These are phyloP conservation scores for Alviniconcha strummeri DNA, from an alignment of 2,888 invertebrate species.

Conservation along the genomic window DNA sequence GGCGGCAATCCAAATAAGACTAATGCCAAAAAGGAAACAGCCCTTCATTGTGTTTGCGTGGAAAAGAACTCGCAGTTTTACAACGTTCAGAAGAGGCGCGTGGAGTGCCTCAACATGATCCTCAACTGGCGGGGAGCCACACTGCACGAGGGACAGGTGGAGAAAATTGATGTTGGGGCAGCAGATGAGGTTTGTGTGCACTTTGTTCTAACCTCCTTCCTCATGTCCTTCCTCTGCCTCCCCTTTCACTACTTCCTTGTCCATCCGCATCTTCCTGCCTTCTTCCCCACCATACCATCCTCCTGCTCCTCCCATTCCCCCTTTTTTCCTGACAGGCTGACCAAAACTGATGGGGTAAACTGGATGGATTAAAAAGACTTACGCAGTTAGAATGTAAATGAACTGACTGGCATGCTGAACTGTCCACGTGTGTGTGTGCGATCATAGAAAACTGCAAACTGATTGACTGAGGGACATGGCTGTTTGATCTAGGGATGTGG, in stretches of 20 bases:
- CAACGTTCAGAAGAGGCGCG: slow-evolving; percentile 73
- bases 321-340: background rate
- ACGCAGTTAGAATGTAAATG: no score
- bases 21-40: slow-evolving; percentile 80
- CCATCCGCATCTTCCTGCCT: background rate
- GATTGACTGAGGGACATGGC: no score
- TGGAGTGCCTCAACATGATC: slow-evolving; percentile 79
- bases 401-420: no score
- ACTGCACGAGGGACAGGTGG: slow-evolving; percentile 77
- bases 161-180: slow-evolving; percentile 78
- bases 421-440: background rate
- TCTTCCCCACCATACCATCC: no score
- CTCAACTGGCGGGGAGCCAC: slow-evolving; percentile 79
- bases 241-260: background rate
- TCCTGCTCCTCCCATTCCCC: no score
- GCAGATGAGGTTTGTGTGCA: slow-evolving; percentile 77
- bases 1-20: slow-evolving; percentile 83
- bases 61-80: slow-evolving; percentile 60
- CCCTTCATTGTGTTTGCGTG: slow-evolving; percentile 79
- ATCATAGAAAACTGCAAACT: no score
- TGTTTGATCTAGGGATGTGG: no score
- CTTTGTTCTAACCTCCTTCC: background rate
- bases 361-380: background rate
- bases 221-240: background rate
- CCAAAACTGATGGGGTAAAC: background rate